Evolutionary conservation across 2,888 invertebrate genomes (phyloP).

Genomic region (Dastarcus helophoroides): DNA sequence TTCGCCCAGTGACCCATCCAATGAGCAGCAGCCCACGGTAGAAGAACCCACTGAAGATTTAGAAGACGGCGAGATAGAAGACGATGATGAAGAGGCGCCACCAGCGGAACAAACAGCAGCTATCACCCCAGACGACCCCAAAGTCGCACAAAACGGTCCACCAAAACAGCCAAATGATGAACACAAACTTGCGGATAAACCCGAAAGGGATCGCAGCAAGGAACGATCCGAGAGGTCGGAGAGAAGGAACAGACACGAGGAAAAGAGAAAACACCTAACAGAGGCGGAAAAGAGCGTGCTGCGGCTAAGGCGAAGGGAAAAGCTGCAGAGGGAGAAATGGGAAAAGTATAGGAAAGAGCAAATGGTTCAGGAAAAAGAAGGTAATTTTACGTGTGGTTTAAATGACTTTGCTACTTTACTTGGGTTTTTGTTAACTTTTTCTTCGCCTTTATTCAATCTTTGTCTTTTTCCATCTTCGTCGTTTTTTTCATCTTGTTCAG

Average conservation of each 20-base stretch:
- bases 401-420: too few species aligned
- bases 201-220: constrained; percentile 8
- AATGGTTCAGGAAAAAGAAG: too few species aligned
- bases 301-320: constrained; percentile 32
- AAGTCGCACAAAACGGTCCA: not conserved
- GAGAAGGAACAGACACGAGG: constrained; percentile 20
- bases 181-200: constrained; percentile 4
- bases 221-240: constrained; percentile 15
- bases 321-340: constrained; percentile 33
- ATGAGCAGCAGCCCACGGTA: not conserved
- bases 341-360: constrained; percentile 22
- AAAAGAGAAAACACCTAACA: constrained; percentile 31
- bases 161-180: not conserved
- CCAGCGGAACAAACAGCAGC: constrained; percentile 37
- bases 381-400: too few species aligned
- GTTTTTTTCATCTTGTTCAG: too few species aligned
- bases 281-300: constrained; percentile 37
- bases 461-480: too few species aligned
- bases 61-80: constrained; percentile 81
- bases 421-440: too few species aligned
- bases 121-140: not conserved
- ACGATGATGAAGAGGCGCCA: constrained; percentile 46
- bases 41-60: constrained; percentile 55
- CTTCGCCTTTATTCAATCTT: too few species aligned
- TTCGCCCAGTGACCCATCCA: too few species aligned